Evolutionary conservation across 37 sponge, comb jelly and placozoan species (phyloP).

Genomic region (Aplysina aerophoba): DNA sequence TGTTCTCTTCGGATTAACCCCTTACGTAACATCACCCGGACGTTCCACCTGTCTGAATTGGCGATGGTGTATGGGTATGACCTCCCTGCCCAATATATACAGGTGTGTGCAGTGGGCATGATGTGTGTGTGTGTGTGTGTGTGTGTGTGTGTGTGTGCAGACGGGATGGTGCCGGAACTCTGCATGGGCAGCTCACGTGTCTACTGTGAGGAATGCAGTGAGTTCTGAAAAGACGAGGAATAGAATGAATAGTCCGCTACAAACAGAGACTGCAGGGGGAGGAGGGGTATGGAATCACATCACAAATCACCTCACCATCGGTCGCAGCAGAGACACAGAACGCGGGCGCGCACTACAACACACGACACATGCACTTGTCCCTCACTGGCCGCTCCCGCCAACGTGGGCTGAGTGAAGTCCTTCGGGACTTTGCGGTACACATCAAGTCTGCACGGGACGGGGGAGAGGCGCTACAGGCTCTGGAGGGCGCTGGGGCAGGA

Average conservation of each 20-base stretch:
- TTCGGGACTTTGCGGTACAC: constrained; percentile 49
- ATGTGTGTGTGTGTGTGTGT: no score
- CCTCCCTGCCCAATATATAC: no score
- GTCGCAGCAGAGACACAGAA: neutral
- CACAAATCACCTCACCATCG: neutral
- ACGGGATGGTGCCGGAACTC: no score
- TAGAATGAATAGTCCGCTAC: neutral
- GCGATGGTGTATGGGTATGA: no score
- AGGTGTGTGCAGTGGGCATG: no score
- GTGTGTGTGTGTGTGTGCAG: no score
- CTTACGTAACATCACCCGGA: no score
- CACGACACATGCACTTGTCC: neutral
- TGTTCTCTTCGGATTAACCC: no score
- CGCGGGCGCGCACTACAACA: neutral
- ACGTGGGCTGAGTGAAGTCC: constrained; percentile 48
- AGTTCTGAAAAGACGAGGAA: constrained; percentile 23
- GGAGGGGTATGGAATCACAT: neutral
- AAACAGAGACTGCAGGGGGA: neutral
- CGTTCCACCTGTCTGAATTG: no score
- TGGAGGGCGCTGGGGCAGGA: no score
- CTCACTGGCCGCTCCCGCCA: constrained; percentile 40
- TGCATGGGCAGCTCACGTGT: constrained; percentile 26
- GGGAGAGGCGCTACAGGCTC: neutral
- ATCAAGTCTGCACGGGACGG: constrained; percentile 8
- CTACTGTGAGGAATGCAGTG: constrained; percentile 19